Evolutionary conservation across 2,797 vertebrate species (phyloP).

Genomic region (Helicolenus hilgendorfi): DNA sequence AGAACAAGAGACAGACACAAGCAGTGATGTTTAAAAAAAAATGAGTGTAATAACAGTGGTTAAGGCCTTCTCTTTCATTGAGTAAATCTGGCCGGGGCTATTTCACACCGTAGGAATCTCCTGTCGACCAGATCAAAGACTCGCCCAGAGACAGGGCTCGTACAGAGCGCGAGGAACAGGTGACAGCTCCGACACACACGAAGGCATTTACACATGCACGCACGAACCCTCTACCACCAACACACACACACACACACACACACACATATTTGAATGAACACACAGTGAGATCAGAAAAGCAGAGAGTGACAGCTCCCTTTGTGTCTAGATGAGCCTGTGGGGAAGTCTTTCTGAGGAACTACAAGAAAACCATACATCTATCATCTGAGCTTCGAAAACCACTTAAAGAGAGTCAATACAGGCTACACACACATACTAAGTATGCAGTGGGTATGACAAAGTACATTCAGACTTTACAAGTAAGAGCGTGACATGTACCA

Average conservation of each 20-base stretch:
- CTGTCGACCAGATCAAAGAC: constrained; percentile 88
- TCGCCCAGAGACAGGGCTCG: constrained; percentile 65
- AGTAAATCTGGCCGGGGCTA: constrained; percentile 83
- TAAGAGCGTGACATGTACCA: constrained; percentile 70
- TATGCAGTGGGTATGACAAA: constrained; percentile 68
- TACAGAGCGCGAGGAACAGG: constrained; percentile 85
- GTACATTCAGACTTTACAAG: constrained; percentile 72
- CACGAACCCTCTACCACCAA: constrained; percentile 21
- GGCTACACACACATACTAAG: constrained; percentile 38
- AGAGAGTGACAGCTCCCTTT: constrained; percentile 79
- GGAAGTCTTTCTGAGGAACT: constrained; percentile 57
- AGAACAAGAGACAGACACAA: constrained; percentile 48
- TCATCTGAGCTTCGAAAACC: constrained; percentile 73
- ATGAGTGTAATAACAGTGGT: constrained; percentile 86
- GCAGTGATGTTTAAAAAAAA: constrained; percentile 71
- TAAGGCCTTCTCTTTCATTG: constrained; percentile 88
- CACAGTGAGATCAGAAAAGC: constrained; percentile 78
- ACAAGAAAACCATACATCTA: constrained; percentile 70
- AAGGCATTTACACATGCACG: constrained; percentile 49
- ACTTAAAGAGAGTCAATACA: constrained; percentile 74
- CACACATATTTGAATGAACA: constrained; percentile 55
- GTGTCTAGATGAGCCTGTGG: constrained; percentile 66
- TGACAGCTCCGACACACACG: constrained; percentile 79
- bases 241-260: constrained; percentile 13
- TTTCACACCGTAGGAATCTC: constrained; percentile 90